phyloP scores from a whole-genome alignment of 2,113 vertebrate genomes.

The Malurus elegans region DNA sequence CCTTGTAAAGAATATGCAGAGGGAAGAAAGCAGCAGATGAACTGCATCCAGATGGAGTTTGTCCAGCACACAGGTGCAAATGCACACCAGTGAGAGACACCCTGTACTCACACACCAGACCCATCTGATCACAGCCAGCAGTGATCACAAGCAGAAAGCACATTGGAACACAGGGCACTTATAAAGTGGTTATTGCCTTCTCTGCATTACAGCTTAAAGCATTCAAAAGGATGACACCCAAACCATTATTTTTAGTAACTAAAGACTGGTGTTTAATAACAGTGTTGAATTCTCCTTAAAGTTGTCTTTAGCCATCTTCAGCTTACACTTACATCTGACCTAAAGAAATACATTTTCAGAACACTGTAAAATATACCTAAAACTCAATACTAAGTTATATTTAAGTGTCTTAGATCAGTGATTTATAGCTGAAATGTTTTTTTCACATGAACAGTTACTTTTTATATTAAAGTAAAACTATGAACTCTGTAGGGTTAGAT shows the following conservation, averaged over 20 bases:
- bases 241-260: neutral
- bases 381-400: neutral
- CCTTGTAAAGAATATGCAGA: neutral
- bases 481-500: neutral
- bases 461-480: neutral
- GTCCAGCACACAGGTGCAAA: neutral
- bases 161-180: neutral
- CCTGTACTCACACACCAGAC: neutral
- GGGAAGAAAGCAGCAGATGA: neutral
- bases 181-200: neutral
- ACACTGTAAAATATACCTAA: neutral
- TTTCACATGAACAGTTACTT: neutral
- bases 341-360: neutral
- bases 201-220: neutral
- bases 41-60: neutral
- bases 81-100: rapidly evolving
- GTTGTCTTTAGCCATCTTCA: neutral
- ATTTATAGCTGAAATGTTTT: neutral
- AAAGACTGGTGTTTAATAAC: neutral
- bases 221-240: neutral
- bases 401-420: neutral
- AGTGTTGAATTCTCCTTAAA: neutral
- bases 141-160: neutral
- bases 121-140: neutral
- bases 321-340: neutral